Evolutionary conservation across 2,888 invertebrate species (phyloP), one percentile per base, ranked within the genome.

Genomic region (Poecilus cupreus): DNA sequence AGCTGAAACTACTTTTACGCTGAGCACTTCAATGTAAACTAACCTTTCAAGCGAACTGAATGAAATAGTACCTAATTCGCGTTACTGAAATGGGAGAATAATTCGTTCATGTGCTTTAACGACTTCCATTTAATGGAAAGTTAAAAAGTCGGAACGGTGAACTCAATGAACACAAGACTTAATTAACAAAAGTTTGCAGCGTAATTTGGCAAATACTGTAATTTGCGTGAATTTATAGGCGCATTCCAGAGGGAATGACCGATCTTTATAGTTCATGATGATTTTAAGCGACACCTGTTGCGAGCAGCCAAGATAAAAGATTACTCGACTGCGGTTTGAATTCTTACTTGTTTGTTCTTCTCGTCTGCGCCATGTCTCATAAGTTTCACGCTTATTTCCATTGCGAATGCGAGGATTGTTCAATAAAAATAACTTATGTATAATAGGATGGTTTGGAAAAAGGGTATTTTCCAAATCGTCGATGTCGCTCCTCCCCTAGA

Each of bases 201-300:
- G 39, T 57, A 68, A 72, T 80, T 80, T 80, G 51, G 51, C 54
- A 51, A 37, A 57, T 46, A 46, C 37, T 39, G 80, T 68, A 72
- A 80, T 80, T 80, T 57, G 72, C 68, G 32, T 37, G 51, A 80
- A 80, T 72, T 80, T 80, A 80, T 72, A 49, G 54, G 22, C 54
- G 20, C 57, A 54, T 80, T 78, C 26, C 43, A 18, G n/a, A 13
- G 24, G 43, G 64, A 78, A 78, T 78, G 43, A 60, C 70, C 39
- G 80, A 80, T 72, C 72, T 43, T 80, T 72, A 80, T 80, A 80
- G 72, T 80, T 80, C 72, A 54, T 72, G 80, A 72, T 72, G 72
- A 80, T 80, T 80, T 72, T 72, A 80, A 54, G 43, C 39, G 80
- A 72, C 80, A 80, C 80, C 72, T 80, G 80, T 80, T 80, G 80